These are phyloP conservation scores for Thereuonema tuberculata DNA, from an alignment of 1,140 invertebrate genomes.

Conservation along the genomic window DNA sequence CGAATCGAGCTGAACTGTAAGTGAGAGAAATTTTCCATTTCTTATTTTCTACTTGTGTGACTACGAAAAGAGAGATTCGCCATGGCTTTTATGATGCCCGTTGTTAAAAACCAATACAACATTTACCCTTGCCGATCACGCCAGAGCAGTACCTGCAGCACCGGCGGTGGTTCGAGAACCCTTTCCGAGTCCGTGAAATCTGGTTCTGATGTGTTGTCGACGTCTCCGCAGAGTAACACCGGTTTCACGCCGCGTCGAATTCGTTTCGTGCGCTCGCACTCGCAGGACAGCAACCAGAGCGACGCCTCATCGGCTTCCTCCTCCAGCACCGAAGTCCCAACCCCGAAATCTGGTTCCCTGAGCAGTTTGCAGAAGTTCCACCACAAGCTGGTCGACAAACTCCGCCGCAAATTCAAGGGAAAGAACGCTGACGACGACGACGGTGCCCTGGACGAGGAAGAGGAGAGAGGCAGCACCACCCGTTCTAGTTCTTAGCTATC, in stretches of 20 bases:
- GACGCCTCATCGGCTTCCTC: constrained; percentile 54
- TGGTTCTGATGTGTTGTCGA: constrained; percentile 6
- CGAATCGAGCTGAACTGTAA: not conserved
- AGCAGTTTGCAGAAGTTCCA: constrained; percentile 68
- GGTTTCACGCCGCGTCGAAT: constrained; percentile 27
- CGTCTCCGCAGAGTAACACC: not conserved
- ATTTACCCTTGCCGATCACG: constrained; percentile 44
- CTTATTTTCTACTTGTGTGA: not conserved
- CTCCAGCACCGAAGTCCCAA: constrained; percentile 40
- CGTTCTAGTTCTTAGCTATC: not conserved
- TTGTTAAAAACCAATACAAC: constrained; percentile 82
- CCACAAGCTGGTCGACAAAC: constrained; percentile 63
- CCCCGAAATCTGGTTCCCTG: constrained; percentile 41
- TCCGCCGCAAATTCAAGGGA: constrained; percentile 40
- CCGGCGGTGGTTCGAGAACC: not conserved
- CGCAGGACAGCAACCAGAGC: constrained; percentile 64
- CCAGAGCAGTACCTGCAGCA: not conserved
- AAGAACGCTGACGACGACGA: constrained; percentile 13
- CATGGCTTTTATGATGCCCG: constrained; percentile 89
- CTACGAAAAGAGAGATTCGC: not conserved
- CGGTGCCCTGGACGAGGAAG: not conserved
- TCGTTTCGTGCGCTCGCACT: constrained; percentile 57
- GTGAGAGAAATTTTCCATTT: not conserved
- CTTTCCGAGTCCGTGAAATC: constrained; percentile 11
- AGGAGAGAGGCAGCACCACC: not conserved